Base-by-base conservation (phyloP, 2,888 invertebrate genomes). In the Copidosoma aretas region DNA sequence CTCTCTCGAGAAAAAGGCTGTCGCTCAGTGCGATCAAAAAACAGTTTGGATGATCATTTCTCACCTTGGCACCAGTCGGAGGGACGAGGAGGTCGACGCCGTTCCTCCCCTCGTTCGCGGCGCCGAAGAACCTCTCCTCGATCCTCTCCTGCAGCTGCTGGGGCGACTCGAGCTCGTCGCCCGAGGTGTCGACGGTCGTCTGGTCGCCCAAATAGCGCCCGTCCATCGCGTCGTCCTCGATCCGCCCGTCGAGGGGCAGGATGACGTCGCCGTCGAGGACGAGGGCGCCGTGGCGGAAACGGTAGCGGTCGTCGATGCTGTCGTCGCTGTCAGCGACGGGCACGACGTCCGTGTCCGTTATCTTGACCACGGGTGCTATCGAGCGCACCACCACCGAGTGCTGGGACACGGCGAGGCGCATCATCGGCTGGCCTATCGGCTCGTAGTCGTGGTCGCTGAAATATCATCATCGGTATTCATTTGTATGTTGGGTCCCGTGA, bases 391-490 rank as follows among this genome's bases (percentile, higher is more conserved):
- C 41, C 67, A 67, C 46, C 52, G 72, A 52, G 39, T 56, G 57
- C 58, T 72, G 66, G 59, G 76, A 73, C 22, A 71, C 22, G 22
- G 68, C 54, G 58, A 69, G 39, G 14, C 71, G 59, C 51, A 71
- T 54, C 65, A 86, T 86, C 73, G 91, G 91, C 78, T 91, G 90
- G 82, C 91, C 92, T 84, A 95, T 91, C 77, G 93, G 93, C 87
- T 95, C 95, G 87, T 95, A 95, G 86, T 94, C 93, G 89, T 95
- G 94, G 88, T 94, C 94, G 88, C 94, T 95, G 87, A 22, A 43
- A 24, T 21, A 12, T 32, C 32, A 32, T 8, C 32, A 3, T 5
- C 32, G 8, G n/a, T 32, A 5, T 32, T 32, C 32, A 8, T 32
- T 32, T 5, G 8, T 32, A 5, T 32, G 3, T 32, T 8, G 4